Evolutionary conservation across 2,888 invertebrate genomes (phyloP), one percentile per base, ranked within the genome.

Genomic region (Anorthoa munda): DNA sequence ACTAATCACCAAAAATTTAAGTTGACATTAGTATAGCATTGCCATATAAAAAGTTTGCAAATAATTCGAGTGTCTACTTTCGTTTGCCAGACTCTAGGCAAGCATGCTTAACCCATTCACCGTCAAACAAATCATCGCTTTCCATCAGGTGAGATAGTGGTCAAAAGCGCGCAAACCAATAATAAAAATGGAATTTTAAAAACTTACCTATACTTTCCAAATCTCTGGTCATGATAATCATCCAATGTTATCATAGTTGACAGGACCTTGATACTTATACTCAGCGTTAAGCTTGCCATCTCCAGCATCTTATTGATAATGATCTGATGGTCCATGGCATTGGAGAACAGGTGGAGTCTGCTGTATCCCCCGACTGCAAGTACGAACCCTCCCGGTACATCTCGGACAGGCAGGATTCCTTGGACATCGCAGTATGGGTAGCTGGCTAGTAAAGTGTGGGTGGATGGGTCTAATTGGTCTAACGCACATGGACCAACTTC

Each of bases 401-500:
- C 99, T 87, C 98, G 97, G 69, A 99, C 97, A 86, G 98, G 97
- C 31, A 96, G 90, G 15, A 96, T 93, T 0, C 96, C 96, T 84
- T 96, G 96, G 7, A 96, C 92, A 59, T 96, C 96, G 76, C 90
- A 91, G 83, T 96, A 96, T 1, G 96, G 95, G 61, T 96, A 96
- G 83, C 94, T 94, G 51, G 99, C 98, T 69, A 99, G 95, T 31
- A 98, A 94, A 78, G 97, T 97, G 91, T 98, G 98, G 2, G 98
- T 98, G 0, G 98, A 97, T 2, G 98, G 98, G 93, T 99, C 99
- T 75, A 99, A 94, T 93, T 99, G 99, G 92, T 99, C 98, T 71
- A 99, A 94, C 46, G 99, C 98, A 92, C 98, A 98, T 0, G 98
- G 98, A n/a, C 98, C 98, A 2, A 99, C 98, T 97, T 99, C 99